Percentiles rank a stretch among this genome's conserved stretches.
Evolutionary conservation across 2,888 invertebrate genomes (phyloP).

Genomic region (Trissonchulus latispiculum): DNA sequence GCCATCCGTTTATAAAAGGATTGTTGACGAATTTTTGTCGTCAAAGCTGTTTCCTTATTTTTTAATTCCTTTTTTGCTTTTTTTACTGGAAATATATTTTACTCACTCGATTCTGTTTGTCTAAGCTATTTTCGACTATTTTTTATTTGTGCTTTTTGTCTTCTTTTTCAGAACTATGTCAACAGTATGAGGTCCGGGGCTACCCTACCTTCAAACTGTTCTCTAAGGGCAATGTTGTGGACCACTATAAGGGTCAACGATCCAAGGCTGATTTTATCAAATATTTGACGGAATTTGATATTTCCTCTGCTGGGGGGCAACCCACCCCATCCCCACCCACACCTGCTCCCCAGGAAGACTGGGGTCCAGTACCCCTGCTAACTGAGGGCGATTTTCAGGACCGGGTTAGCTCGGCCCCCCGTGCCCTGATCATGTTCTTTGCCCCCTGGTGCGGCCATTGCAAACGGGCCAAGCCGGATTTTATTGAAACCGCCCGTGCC

Average conservation of each 20-base stretch:
- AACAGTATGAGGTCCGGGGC: constrained; percentile 61
- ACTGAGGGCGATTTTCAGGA: background rate
- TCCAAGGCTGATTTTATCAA: background rate
- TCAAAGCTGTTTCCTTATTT: too few species aligned
- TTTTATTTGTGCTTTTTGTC: background rate
- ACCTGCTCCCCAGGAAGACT: background rate
- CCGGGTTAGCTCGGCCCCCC: background rate
- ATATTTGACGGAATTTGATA: background rate
- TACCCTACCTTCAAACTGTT: constrained; percentile 80
- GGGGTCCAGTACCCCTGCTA: background rate
- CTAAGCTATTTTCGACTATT: too few species aligned
- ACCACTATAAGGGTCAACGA: constrained; percentile 63
- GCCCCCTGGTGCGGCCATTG: constrained; percentile 90
- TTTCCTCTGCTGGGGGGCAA: background rate
- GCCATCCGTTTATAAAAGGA: too few species aligned
- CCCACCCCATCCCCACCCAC: too few species aligned
- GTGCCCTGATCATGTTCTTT: constrained; percentile 73
- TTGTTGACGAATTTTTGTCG: too few species aligned
- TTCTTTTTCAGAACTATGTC: constrained; percentile 52
- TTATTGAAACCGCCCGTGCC: constrained; percentile 57
- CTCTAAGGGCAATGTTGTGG: constrained; percentile 60
- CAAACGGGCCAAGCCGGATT: constrained; percentile 73
- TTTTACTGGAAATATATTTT: too few species aligned
- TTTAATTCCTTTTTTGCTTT: too few species aligned
- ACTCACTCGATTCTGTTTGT: too few species aligned